Conservation (phyloP, 2,113 vertebrate genomes). For the Cottus gobio region DNA sequence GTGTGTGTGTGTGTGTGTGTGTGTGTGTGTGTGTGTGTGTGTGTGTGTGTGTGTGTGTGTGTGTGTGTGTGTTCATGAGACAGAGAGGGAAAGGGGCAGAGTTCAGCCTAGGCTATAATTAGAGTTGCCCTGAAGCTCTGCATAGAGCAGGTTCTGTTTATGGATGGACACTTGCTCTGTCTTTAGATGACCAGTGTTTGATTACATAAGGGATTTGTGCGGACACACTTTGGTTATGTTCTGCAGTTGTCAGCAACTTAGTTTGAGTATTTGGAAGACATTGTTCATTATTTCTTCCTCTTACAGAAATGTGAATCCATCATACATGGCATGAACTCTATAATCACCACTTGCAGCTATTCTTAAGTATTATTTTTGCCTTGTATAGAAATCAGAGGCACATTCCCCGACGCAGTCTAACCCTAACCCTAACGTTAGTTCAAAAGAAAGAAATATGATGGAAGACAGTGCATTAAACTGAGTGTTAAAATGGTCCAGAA, state of each 20-base stretch:
- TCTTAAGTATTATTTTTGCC: background rate
- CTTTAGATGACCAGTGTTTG: slow-evolving; percentile 28
- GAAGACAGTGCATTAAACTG: background rate
- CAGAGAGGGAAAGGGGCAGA: slow-evolving; percentile 39
- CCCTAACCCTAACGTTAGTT: too few relatives aligned
- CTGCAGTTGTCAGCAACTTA: slow-evolving; percentile 16
- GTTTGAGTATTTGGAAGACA: background rate
- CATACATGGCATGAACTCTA: background rate
- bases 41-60: slow-evolving; percentile 10
- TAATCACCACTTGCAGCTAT: background rate
- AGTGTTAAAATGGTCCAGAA: background rate
- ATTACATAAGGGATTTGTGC: slow-evolving; percentile 45
- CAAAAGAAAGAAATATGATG: background rate
- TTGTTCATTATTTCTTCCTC: background rate
- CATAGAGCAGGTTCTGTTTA: slow-evolving; percentile 55
- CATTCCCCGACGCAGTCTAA: background rate
- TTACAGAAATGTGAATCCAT: background rate
- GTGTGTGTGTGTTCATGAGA: slow-evolving; percentile 41
- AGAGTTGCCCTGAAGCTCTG: slow-evolving; percentile 57
- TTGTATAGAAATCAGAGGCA: background rate
- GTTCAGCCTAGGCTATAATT: slow-evolving; percentile 64
- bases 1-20: background rate
- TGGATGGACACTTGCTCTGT: slow-evolving; percentile 41
- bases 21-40: background rate
- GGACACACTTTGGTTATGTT: background rate